Evolutionary conservation across 2,797 vertebrate species (phyloP).

Genomic region (Anabacerthia variegaticeps): DNA sequence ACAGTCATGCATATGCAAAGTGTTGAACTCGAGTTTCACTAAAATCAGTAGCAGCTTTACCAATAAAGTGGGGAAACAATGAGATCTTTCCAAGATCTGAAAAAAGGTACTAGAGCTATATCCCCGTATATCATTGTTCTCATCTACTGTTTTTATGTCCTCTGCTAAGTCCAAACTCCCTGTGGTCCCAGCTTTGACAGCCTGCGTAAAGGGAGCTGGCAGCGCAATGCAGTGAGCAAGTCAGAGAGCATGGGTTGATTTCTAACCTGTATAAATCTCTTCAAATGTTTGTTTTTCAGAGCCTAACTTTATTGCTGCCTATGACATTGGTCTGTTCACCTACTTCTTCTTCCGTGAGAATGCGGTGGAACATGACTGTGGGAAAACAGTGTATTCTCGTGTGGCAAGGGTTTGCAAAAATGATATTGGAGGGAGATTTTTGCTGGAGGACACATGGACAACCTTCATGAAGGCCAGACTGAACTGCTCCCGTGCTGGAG

Average conservation of each 20-base stretch:
- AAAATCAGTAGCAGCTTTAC: not conserved
- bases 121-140: not conserved
- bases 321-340: slow-evolving; percentile 93
- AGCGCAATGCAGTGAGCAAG: not conserved
- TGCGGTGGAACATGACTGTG: slow-evolving; percentile 95
- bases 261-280: slow-evolving; percentile 40
- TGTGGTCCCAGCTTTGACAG: slow-evolving; percentile 6
- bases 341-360: slow-evolving; percentile 98
- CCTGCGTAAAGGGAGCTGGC: not conserved
- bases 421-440: slow-evolving; percentile 92
- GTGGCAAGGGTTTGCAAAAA: slow-evolving; percentile 97
- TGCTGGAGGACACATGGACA: slow-evolving; percentile 98
- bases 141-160: not conserved
- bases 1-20: not conserved
- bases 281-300: slow-evolving; percentile 77
- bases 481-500: slow-evolving; percentile 95
- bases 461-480: slow-evolving; percentile 97
- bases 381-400: slow-evolving; percentile 93
- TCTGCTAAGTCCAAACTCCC: not conserved
- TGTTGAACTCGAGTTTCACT: not conserved
- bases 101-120: not conserved
- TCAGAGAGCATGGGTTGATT: not conserved
- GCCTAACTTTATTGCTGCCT: slow-evolving; percentile 97
- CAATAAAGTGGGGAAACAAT: not conserved
- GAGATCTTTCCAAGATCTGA: not conserved